Conservation (phyloP, 2,797 vertebrate genomes). For the Enteromius radiatus region DNA sequence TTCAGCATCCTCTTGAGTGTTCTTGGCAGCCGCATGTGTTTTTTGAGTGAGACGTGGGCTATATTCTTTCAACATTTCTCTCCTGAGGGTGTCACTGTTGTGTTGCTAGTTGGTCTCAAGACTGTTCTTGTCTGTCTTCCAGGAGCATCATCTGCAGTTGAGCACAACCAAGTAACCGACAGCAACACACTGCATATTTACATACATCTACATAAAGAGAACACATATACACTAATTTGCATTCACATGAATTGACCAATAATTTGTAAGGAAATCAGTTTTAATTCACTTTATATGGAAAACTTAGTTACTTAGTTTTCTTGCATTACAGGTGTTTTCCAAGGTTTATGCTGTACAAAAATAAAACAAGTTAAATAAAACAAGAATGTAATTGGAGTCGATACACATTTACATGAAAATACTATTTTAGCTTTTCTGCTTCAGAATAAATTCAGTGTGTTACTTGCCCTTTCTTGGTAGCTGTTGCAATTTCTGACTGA, state of each 20-base stretch:
- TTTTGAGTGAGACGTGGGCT: conserved; percentile 24
- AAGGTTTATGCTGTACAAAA: not conserved
- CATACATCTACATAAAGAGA: conserved; percentile 1
- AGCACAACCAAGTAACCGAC: conserved; percentile 49
- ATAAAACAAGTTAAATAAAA: not conserved
- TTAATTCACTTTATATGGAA: not conserved
- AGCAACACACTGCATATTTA: conserved; percentile 27
- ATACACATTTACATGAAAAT: not conserved
- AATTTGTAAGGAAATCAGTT: not conserved
- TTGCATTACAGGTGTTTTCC: not conserved
- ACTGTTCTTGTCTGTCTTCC: conserved; percentile 56
- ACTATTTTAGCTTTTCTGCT: not conserved
- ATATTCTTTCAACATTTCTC: conserved; percentile 48
- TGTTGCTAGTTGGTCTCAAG: conserved; percentile 64
- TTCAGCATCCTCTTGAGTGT: conserved; percentile 14
- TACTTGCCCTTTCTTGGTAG: not conserved
- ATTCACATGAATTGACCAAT: not conserved
- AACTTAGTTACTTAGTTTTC: not conserved
- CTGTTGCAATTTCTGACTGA: not conserved
- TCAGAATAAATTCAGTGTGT: not conserved
- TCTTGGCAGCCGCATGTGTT: conserved; percentile 9
- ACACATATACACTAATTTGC: not conserved
- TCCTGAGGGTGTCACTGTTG: conserved; percentile 84
- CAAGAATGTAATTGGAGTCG: not conserved
- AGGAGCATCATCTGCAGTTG: conserved; percentile 61